Base-by-base conservation (phyloP, 2,888 invertebrate species). In the Hipparchia semele region DNA sequence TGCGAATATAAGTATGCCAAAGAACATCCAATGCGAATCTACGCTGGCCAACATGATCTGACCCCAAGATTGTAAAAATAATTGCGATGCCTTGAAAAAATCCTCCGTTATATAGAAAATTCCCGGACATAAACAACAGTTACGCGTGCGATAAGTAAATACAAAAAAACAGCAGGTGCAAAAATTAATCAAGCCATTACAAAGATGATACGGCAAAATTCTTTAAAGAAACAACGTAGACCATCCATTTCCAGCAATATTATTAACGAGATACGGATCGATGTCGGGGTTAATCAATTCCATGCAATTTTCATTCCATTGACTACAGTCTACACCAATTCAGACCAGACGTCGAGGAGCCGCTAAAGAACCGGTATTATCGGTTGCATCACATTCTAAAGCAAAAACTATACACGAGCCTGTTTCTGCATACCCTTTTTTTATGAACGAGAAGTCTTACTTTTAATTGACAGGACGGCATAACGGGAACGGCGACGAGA, bases 291-390 rank as follows among this genome's bases (percentile, higher is more conserved):
- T 87, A 87, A 90, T 88, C 84, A 84, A 87, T 87, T 86, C 82
- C 80, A 86, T 81, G 85, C 84, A 79, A 84, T 87, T 87, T 85
- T 84, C 53, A 86, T 85, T 84, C 85, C 86, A 88, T 90, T 90
- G 87, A 89, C 81, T 84, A 84, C 81, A 79, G 87, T 88, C 81
- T 84, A 84, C 81, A 79, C 81, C 82, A 84, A 83, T 83, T 83
- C 82, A 79, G 86, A 86, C 88, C 85, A 93, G 93, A 93, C 93
- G 84, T 75, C 81, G 84, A 79, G 93, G 93, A 92, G 93, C 93
- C 92, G 82, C 78, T 79, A 79, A 78, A 83, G 84, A 91, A 92
- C 92, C 91, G 91, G 92, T 92, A 87, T 76, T 72, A 82, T 84
- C 85, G 85, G 87, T 88, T 89, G 86, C 87, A 86, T 86, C 84